Conservation (phyloP, 1,140 invertebrate species). For the Cylas formicarius region DNA sequence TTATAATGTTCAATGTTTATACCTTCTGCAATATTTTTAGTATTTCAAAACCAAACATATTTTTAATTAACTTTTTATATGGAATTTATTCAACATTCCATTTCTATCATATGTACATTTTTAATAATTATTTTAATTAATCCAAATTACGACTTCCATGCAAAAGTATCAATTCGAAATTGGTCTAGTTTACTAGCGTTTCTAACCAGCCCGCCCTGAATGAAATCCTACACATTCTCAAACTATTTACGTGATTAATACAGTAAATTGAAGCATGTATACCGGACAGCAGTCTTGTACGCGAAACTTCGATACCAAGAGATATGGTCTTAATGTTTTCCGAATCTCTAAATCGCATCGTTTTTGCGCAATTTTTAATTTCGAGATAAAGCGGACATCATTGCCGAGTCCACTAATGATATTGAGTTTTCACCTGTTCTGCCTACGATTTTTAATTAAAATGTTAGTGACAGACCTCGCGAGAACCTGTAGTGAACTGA, state of each 20-base stretch:
- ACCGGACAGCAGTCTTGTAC: constrained; percentile 22
- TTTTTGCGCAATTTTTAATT: neutral
- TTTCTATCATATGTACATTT: too few species aligned
- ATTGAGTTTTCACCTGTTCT: neutral
- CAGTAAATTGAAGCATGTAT: constrained; percentile 39
- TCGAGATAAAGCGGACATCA: neutral
- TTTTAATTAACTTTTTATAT: too few species aligned
- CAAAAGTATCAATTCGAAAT: neutral
- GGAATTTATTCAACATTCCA: too few species aligned
- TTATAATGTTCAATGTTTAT: neutral
- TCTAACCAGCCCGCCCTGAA: constrained; percentile 35
- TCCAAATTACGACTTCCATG: neutral
- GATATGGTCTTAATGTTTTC: neutral
- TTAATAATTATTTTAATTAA: too few species aligned
- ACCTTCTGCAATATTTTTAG: neutral
- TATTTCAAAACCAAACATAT: neutral
- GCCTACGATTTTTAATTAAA: neutral
- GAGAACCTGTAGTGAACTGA: too few species aligned
- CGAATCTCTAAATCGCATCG: neutral
- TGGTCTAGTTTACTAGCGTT: constrained; percentile 16
- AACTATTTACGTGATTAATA: constrained; percentile 41
- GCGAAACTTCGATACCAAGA: constrained; percentile 2
- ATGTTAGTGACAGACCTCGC: neutral
- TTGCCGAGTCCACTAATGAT: neutral
- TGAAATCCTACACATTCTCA: constrained; percentile 41